Conservation (phyloP, 1,140 invertebrate species). For the Penaeus japonicus region DNA sequence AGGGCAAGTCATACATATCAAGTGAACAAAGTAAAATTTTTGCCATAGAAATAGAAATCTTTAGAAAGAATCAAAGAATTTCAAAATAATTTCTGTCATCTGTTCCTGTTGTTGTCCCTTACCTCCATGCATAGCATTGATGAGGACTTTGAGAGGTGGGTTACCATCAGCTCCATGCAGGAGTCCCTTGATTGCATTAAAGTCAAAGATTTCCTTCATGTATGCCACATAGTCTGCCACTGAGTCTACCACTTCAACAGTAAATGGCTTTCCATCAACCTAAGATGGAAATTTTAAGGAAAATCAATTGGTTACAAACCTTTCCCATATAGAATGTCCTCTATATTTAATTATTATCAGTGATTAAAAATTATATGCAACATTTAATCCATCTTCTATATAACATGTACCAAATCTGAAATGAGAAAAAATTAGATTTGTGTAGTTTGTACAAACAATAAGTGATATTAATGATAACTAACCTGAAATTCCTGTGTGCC, state of each 20-base stretch:
- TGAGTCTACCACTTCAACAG: constrained; percentile 90
- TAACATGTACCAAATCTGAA: too few relatives aligned
- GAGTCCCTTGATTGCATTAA: constrained; percentile 79
- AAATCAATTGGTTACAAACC: too few relatives aligned
- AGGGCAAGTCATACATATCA: too few relatives aligned
- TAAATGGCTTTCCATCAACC: constrained; percentile 78
- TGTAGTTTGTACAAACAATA: too few relatives aligned
- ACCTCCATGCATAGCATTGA: constrained; percentile 96
- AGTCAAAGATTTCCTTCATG: constrained; percentile 99
- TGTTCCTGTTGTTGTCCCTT: constrained; percentile 53
- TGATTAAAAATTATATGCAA: too few relatives aligned
- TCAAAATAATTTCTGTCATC: not conserved
- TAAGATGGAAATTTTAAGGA: constrained; percentile 62
- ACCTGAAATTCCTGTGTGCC: constrained; percentile 72
- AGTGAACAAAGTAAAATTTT: not conserved
- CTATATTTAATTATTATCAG: too few relatives aligned
- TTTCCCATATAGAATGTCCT: too few relatives aligned
- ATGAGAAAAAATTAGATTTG: too few relatives aligned
- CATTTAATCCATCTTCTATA: too few relatives aligned
- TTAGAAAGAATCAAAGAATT: not conserved
- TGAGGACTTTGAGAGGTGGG: constrained; percentile 82
- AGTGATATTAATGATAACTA: constrained; percentile 28
- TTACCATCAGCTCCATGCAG: constrained; percentile 74
- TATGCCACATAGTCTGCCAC: constrained; percentile 88
- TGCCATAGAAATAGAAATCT: not conserved